phyloP scores from a whole-genome alignment of 2,797 vertebrate species.

The Peromyscus aztecus region DNA sequence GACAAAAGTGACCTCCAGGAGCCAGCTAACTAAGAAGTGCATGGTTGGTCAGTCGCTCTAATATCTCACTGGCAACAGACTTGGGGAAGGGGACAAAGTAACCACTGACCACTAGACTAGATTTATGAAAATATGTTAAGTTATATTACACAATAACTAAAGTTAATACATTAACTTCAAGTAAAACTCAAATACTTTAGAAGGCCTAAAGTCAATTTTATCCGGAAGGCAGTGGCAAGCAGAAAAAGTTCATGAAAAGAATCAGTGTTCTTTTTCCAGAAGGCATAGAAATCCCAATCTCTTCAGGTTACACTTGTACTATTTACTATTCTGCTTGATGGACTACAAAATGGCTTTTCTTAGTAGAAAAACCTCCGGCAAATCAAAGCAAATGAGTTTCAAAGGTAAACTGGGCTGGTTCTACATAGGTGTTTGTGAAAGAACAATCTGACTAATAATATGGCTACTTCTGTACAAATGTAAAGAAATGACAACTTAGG shows the following conservation, averaged over 20 bases:
- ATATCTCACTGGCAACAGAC: background rate
- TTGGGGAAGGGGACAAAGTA: background rate
- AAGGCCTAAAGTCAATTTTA: constrained; percentile 56
- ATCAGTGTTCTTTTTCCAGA: constrained; percentile 32
- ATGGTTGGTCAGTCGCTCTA: background rate
- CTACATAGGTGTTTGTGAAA: constrained; percentile 3
- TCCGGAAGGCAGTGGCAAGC: constrained; percentile 22
- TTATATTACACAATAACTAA: constrained; percentile 46
- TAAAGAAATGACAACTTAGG: background rate
- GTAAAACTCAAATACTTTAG: constrained; percentile 44
- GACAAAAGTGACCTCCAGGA: background rate
- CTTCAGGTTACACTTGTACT: background rate
- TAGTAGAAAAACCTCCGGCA: constrained; percentile 20
- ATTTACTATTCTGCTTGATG: constrained; percentile 1
- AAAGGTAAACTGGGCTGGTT: constrained; percentile 38
- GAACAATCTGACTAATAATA: background rate
- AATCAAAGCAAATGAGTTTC: constrained; percentile 54
- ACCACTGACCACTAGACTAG: background rate
- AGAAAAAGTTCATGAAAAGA: constrained; percentile 47
- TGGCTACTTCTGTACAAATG: background rate
- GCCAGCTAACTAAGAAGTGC: background rate
- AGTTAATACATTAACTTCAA: constrained; percentile 63
- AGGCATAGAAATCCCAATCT: constrained; percentile 48
- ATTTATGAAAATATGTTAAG: constrained; percentile 36
- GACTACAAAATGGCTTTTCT: constrained; percentile 40